Evolutionary conservation across 1,140 invertebrate species (phyloP).

Genomic region (Ceratina australensis): DNA sequence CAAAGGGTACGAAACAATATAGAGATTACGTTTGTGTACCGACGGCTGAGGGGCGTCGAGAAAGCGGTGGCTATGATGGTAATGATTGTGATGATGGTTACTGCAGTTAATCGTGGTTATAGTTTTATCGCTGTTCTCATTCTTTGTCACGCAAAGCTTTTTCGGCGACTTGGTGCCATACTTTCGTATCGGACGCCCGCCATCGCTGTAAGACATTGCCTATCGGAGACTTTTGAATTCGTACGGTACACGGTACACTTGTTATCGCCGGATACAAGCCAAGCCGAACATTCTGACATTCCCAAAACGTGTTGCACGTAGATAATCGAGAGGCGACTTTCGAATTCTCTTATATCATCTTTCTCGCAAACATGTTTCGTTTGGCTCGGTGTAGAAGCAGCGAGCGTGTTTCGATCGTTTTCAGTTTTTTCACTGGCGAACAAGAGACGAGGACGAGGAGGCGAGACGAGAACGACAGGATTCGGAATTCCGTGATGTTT

Average conservation of each 20-base stretch:
- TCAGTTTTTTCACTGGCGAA: slow-evolving; percentile 1
- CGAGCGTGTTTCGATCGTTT: too few species aligned
- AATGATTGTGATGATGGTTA: slow-evolving; percentile 71
- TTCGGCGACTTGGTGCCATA: slow-evolving; percentile 77
- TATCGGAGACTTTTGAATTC: slow-evolving; percentile 42
- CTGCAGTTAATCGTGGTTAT: slow-evolving; percentile 73
- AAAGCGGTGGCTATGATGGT: slow-evolving; percentile 69
- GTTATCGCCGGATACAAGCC: slow-evolving; percentile 36
- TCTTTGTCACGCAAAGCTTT: slow-evolving; percentile 77
- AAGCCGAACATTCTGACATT: slow-evolving; percentile 55
- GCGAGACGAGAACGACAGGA: slow-evolving; percentile 2
- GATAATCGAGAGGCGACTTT: neutral
- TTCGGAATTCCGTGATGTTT: slow-evolving; percentile 22
- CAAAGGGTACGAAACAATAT: slow-evolving; percentile 91
- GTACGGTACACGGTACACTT: slow-evolving; percentile 29
- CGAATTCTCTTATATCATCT: slow-evolving; percentile 3
- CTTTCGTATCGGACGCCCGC: slow-evolving; percentile 78
- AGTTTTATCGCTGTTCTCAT: slow-evolving; percentile 74
- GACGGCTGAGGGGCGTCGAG: slow-evolving; percentile 81
- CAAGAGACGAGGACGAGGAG: neutral
- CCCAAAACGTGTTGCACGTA: slow-evolving; percentile 30
- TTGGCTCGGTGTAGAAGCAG: too few species aligned
- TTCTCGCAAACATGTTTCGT: neutral
- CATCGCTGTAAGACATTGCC: slow-evolving; percentile 80
- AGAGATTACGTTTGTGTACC: slow-evolving; percentile 91